These are phyloP conservation scores for Leucopternis melanops DNA, from an alignment of 2,113 vertebrate genomes.

Conservation along the genomic window DNA sequence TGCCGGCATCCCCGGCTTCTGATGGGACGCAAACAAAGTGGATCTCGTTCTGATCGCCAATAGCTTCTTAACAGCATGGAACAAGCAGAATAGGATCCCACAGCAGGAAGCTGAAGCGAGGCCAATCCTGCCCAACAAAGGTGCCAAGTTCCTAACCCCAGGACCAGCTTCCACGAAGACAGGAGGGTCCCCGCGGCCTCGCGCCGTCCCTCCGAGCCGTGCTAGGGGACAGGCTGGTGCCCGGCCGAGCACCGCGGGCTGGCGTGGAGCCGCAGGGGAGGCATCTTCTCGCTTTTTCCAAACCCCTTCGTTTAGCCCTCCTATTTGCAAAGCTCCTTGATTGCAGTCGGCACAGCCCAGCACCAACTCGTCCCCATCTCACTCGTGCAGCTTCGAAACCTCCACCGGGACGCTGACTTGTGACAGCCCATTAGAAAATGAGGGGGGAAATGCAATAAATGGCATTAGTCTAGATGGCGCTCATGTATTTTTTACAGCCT, in stretches of 20 bases:
- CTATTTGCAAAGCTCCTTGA: background rate
- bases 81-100: background rate
- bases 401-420: fast-evolving
- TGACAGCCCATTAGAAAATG: background rate
- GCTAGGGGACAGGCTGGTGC: background rate
- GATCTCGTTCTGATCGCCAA: background rate
- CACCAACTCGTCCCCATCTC: fast-evolving
- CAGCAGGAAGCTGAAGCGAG: fast-evolving
- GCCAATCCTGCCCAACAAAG: background rate
- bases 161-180: background rate
- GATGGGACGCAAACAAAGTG: background rate
- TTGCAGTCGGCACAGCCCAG: background rate
- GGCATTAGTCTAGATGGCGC: background rate
- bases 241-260: background rate
- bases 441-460: background rate
- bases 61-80: background rate
- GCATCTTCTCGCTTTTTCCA: background rate
- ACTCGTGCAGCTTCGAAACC: background rate
- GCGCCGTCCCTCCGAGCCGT: fast-evolving
- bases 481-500: background rate
- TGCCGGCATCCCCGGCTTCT: fast-evolving
- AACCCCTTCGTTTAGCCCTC: background rate
- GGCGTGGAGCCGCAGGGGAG: fast-evolving
- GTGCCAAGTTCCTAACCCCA: background rate
- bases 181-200: background rate